phyloP scores from a whole-genome alignment of 2,888 invertebrate species.

The Cheiracanthium punctorium region DNA sequence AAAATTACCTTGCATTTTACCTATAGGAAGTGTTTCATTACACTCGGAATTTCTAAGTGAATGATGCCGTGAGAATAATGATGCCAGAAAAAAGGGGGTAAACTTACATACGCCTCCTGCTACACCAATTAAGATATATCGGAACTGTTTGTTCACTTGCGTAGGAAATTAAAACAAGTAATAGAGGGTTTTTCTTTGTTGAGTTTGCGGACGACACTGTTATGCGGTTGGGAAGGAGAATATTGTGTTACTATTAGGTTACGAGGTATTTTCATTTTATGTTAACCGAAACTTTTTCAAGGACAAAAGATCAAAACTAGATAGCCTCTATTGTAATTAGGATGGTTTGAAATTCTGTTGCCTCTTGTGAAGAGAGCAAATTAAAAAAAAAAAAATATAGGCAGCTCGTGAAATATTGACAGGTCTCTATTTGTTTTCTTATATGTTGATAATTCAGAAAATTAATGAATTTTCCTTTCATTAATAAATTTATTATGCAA shows the following conservation, averaged over 20 bases:
- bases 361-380: no score
- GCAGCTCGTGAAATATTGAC: no score
- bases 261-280: not conserved
- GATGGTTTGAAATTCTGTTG: no score
- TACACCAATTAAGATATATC: not conserved
- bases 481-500: no score
- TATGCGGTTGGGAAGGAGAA: not conserved
- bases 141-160: not conserved
- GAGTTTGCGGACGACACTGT: not conserved
- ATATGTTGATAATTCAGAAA: no score
- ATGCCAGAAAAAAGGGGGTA: not conserved
- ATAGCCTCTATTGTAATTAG: no score
- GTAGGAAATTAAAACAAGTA: not conserved
- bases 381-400: no score
- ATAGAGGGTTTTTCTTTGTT: not conserved
- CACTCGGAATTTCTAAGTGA: not conserved
- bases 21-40: not conserved
- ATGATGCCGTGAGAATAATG: not conserved
- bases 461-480: no score
- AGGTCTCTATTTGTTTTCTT: no score
- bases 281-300: not conserved
- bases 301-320: not conserved
- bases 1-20: not conserved
- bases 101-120: not conserved
- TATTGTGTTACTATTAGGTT: not conserved